Conservation (phyloP, 2,113 vertebrate species). For the Semnornis frantzii region DNA sequence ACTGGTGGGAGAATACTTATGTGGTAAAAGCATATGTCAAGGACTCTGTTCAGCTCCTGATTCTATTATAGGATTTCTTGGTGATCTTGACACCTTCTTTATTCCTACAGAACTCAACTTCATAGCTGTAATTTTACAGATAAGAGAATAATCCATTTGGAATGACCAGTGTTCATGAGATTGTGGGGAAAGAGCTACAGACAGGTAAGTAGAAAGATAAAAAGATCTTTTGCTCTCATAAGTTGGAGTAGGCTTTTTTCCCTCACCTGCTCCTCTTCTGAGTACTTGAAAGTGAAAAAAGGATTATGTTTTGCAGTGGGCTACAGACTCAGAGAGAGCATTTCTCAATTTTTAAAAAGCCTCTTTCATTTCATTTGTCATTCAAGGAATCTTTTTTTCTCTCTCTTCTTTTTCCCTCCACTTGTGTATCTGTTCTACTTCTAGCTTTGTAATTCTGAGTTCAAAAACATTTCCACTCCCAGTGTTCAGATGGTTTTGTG, state of each 20-base stretch:
- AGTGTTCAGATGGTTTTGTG: background rate
- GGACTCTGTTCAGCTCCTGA: background rate
- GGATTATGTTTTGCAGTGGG: conserved; percentile 15
- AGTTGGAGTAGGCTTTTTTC: background rate
- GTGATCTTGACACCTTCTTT: background rate
- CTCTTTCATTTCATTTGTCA: conserved; percentile 2
- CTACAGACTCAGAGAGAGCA: background rate
- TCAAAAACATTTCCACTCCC: background rate
- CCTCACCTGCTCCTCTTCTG: background rate
- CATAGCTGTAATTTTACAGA: background rate
- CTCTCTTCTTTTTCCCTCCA: no score
- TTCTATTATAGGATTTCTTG: background rate
- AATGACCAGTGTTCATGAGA: background rate
- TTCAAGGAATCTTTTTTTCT: background rate
- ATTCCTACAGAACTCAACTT: background rate
- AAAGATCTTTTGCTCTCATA: background rate
- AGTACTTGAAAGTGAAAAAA: conserved; percentile 29
- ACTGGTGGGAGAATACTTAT: background rate
- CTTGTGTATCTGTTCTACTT: background rate
- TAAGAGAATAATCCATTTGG: background rate
- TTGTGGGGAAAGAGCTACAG: background rate
- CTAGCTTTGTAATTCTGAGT: background rate
- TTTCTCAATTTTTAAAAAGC: background rate
- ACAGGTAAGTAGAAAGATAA: background rate
- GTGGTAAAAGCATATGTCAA: background rate